Evolutionary conservation across 2,888 invertebrate species (phyloP), one percentile per base, ranked within the genome.

Genomic region (Diaprepes abbreviatus): DNA sequence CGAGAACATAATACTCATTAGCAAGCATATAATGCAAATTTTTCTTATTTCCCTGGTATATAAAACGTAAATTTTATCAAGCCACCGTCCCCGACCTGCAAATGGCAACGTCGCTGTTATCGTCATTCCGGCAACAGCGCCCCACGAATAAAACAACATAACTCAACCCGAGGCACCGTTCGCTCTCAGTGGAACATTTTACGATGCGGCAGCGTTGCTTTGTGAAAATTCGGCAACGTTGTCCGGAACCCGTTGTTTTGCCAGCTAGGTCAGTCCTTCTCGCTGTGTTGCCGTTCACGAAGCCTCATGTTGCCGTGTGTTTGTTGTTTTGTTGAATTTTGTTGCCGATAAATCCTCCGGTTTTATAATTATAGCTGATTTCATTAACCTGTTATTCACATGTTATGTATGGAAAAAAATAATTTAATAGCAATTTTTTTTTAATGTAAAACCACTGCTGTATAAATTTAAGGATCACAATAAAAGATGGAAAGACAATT

Each of bases 261-360:
- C 68, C 68, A 64, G 68, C 68, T 69, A 69, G 68, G 68, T 69
- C 68, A 69, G 63, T 60, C 68, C 57, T 69, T 57, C 58, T 28
- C 7, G 64, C 64, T 12, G 17, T 31, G 67, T 68, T 68, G 67
- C 48, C 67, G 17, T 40, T 19, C 10, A 10, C 12, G 12, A 10
- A 35, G 33, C 24, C 17, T 9, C 12, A 16, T 12, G 28, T 50
- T 50, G 48, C 16, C 28, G 28, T 9, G 7, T n/a, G 43, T 24
- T n/a, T 24, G 24, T 55, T 35, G n/a, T 36, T 55, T 35, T 10
- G 55, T 19, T n/a, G 10, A 6, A 10, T 9, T n/a, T 21, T 21
- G 19, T 17, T 9, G n/a, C 43, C 17, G 4, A 43, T 33, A 7
- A 40, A 40, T 40, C 17, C 12, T 5, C 7, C 17, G 14, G 9